A percentile compares a stretch with the other conserved stretches of the same genome.
Evolutionary conservation across 1,140 invertebrate species (phyloP).

Genomic region (Drosophila sp.): DNA sequence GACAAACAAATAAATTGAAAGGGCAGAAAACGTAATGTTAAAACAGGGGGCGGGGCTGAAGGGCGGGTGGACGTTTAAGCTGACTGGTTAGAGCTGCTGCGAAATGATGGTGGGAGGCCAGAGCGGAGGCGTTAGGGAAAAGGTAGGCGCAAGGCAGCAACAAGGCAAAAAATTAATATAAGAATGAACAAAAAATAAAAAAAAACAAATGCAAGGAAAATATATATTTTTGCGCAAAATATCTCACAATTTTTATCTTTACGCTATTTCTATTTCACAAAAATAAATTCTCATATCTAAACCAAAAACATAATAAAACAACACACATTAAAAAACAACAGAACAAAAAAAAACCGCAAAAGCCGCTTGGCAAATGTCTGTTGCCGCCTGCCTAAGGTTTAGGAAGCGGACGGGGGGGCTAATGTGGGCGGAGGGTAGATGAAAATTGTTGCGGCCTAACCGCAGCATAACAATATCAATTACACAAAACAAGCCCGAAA

Average conservation of each 20-base stretch:
- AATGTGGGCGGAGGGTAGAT: not conserved
- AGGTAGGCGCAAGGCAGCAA: not conserved
- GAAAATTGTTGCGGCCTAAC: slow-evolving; percentile 71
- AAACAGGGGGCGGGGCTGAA: slow-evolving; percentile 10
- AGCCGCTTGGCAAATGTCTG: slow-evolving; percentile 5
- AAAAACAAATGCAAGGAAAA: slow-evolving; percentile 18
- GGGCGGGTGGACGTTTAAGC: not conserved
- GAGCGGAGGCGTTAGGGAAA: not conserved
- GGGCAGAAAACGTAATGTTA: slow-evolving; percentile 16
- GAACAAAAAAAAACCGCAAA: slow-evolving; percentile 9
- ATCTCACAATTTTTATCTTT: too few relatives aligned
- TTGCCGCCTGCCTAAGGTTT: not conserved
- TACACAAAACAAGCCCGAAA: not conserved
- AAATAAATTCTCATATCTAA: not conserved
- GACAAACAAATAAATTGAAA: slow-evolving; percentile 16
- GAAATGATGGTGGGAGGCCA: too few relatives aligned
- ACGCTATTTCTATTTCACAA: not conserved
- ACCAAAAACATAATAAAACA: slow-evolving; percentile 1
- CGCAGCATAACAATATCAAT: slow-evolving; percentile 45
- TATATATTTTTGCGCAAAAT: not conserved
- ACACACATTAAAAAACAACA: not conserved
- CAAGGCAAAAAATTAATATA: slow-evolving; percentile 47
- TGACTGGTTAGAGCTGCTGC: not conserved
- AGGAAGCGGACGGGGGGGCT: not conserved
- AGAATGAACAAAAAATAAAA: slow-evolving; percentile 26